Evolutionary conservation across 2,888 invertebrate species (phyloP).

Genomic region (Endotricha flammealis): DNA sequence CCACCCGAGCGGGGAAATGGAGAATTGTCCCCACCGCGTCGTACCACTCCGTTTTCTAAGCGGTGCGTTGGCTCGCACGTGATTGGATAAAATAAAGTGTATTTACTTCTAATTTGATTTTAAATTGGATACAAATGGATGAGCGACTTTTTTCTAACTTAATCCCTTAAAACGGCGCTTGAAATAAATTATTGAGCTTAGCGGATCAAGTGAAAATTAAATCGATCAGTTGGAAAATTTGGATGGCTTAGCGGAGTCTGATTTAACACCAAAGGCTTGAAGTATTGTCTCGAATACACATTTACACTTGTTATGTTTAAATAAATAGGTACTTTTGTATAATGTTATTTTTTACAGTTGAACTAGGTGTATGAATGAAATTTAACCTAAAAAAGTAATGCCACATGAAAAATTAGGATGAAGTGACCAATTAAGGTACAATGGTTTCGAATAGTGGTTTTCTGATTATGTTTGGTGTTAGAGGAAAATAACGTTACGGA

Average conservation of each 20-base stretch:
- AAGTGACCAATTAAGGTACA: too few relatives aligned
- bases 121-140: constrained; percentile 73
- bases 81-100: constrained; percentile 68
- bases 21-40: constrained; percentile 50
- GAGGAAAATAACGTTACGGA: too few relatives aligned
- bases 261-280: background rate
- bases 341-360: too few relatives aligned
- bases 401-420: too few relatives aligned
- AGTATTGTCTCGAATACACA: background rate
- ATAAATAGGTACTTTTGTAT: too few relatives aligned
- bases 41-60: constrained; percentile 44
- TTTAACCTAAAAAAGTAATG: too few relatives aligned
- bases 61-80: constrained; percentile 47
- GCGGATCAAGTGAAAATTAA: constrained; percentile 47
- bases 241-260: background rate
- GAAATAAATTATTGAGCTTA: constrained; percentile 52
- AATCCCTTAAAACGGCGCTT: constrained; percentile 43
- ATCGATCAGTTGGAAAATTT: constrained; percentile 39
- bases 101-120: constrained; percentile 74
- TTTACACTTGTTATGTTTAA: too few relatives aligned
- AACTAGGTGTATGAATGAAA: too few relatives aligned
- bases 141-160: constrained; percentile 47
- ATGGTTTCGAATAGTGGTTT: too few relatives aligned
- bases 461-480: too few relatives aligned
- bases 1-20: constrained; percentile 50